These are phyloP conservation scores for Sminthurinus aureus DNA, from an alignment of 2,888 invertebrate genomes.

Conservation along the genomic window DNA sequence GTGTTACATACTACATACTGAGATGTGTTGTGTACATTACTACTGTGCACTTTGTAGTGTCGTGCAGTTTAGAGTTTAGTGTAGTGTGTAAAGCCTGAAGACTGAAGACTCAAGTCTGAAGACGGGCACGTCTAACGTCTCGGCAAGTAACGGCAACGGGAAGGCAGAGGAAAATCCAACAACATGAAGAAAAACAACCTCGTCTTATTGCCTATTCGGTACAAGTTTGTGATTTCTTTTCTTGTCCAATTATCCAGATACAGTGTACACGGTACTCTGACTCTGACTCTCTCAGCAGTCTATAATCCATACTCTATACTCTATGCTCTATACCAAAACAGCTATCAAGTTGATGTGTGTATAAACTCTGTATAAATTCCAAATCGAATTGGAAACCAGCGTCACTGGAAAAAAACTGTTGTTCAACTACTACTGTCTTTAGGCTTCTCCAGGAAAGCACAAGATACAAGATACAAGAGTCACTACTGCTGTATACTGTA, in stretches of 20 bases:
- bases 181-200: background rate
- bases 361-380: background rate
- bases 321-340: background rate
- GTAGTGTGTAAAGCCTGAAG: no score
- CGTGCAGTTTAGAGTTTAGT: no score
- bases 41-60: no score
- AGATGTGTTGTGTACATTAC: no score
- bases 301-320: background rate
- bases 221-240: constrained; percentile 12
- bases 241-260: background rate
- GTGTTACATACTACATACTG: no score
- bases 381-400: background rate
- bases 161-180: background rate
- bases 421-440: background rate
- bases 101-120: background rate
- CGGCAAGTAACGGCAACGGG: background rate
- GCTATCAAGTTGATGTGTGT: background rate
- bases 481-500: background rate
- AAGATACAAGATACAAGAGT: no score
- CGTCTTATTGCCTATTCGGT: background rate
- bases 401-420: no score
- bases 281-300: constrained; percentile 4
- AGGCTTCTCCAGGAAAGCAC: background rate
- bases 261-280: no score
- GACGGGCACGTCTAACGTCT: no score